Evolutionary conservation across 2,113 vertebrate genomes (phyloP).

Genomic region (Natator depressus): DNA sequence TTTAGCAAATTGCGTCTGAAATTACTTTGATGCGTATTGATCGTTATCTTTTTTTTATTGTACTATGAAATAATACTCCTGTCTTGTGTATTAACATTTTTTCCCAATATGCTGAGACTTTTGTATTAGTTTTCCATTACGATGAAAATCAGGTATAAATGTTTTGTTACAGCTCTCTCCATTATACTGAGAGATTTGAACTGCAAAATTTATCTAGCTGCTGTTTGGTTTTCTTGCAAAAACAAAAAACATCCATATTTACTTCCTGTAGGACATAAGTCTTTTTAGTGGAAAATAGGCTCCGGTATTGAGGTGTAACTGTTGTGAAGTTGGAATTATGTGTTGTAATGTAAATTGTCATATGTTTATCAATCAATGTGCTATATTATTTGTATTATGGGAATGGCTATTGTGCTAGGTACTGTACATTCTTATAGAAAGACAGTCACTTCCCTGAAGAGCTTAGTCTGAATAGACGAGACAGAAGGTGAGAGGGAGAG

Average conservation of each 20-base stretch:
- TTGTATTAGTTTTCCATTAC: background rate
- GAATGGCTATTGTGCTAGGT: background rate
- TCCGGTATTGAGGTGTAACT: background rate
- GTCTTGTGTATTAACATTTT: background rate
- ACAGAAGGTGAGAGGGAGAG: background rate
- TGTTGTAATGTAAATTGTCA: fast-evolving
- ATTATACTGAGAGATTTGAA: background rate
- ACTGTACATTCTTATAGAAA: background rate
- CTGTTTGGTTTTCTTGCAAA: background rate
- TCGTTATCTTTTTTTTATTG: background rate
- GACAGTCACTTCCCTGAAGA: background rate
- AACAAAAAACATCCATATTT: background rate
- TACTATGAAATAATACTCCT: background rate
- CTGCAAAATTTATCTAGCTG: background rate
- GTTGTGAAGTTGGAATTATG: background rate
- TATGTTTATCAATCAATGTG: too few relatives aligned
- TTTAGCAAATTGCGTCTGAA: background rate
- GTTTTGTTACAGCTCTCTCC: background rate
- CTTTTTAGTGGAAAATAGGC: background rate
- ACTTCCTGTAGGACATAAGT: background rate
- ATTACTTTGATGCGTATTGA: background rate
- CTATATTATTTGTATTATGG: background rate
- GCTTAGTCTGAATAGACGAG: background rate
- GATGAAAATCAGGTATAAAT: background rate
- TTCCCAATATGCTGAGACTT: background rate